A percentile compares a stretch with the other conserved stretches of the same genome.
phyloP scores from a whole-genome alignment of 2,113 vertebrate species.

The Marcusenius ussheri region DNA sequence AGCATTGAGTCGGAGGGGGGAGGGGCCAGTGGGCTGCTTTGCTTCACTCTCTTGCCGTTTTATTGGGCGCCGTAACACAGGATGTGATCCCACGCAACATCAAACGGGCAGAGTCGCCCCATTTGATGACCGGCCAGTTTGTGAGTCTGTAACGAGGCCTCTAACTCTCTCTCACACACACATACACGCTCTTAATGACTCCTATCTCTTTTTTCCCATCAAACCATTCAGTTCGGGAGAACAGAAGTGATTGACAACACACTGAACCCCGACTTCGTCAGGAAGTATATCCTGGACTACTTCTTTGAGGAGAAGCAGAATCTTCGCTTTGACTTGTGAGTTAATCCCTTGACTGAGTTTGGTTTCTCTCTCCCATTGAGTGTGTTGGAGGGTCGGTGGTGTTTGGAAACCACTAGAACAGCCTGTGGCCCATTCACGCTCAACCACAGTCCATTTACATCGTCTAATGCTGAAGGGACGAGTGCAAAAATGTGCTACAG shows the following conservation, averaged over 20 bases:
- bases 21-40: neutral
- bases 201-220: slow-evolving; percentile 7
- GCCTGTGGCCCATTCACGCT: neutral
- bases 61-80: neutral
- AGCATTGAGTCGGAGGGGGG: neutral
- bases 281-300: slow-evolving; percentile 89
- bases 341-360: slow-evolving; percentile 31
- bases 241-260: slow-evolving; percentile 93
- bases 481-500: neutral
- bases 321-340: slow-evolving; percentile 94
- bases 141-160: neutral
- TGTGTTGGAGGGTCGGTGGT: neutral
- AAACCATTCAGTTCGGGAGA: slow-evolving; percentile 73
- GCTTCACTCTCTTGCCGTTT: neutral
- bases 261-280: slow-evolving; percentile 85
- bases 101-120: neutral
- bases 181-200: neutral
- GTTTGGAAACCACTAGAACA: neutral
- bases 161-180: neutral
- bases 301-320: slow-evolving; percentile 94
- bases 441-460: neutral
- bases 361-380: neutral
- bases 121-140: neutral
- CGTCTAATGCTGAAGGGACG: neutral
- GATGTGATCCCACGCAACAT: neutral